Percentiles rank a stretch among this genome's conserved stretches.
phyloP scores from a whole-genome alignment of 2,888 invertebrate genomes.

The Idaea dimidiata region DNA sequence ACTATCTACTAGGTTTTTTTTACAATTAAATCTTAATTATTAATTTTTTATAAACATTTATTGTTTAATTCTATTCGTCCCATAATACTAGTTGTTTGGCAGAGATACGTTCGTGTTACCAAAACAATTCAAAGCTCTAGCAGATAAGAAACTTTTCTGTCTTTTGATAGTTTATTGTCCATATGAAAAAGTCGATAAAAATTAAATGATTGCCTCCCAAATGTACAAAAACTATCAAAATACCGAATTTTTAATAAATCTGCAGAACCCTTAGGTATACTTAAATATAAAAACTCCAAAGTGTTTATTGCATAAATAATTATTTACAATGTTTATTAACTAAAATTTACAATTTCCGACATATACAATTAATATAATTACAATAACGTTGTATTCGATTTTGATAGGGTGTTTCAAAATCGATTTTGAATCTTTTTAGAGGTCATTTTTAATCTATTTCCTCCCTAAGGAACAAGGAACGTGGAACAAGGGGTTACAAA shows the following conservation, averaged over 20 bases:
- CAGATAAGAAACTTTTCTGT: not conserved
- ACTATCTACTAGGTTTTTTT: constrained; percentile 44
- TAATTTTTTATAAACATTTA: constrained; percentile 57
- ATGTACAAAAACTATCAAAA: too few relatives aligned
- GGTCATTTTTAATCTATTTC: too few relatives aligned
- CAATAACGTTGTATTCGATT: not conserved
- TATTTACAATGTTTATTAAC: not conserved
- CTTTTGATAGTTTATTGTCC: not conserved
- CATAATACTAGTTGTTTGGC: constrained; percentile 42
- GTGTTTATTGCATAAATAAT: not conserved
- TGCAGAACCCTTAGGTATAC: not conserved
- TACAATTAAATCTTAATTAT: constrained; percentile 44
- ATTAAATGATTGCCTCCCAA: too few relatives aligned
- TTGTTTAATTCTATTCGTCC: constrained; percentile 50
- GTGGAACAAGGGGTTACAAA: not conserved
- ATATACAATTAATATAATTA: not conserved
- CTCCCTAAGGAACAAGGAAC: too few relatives aligned
- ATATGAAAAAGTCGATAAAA: too few relatives aligned
- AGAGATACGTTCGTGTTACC: constrained; percentile 34
- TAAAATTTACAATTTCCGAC: not conserved
- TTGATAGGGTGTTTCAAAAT: not conserved
- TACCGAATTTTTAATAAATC: not conserved
- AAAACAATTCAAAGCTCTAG: not conserved
- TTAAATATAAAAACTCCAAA: not conserved
- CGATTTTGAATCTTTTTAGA: too few relatives aligned